These are phyloP conservation scores for Hirundichthys speculiger DNA, from an alignment of 2,113 vertebrate species.

Conservation along the genomic window DNA sequence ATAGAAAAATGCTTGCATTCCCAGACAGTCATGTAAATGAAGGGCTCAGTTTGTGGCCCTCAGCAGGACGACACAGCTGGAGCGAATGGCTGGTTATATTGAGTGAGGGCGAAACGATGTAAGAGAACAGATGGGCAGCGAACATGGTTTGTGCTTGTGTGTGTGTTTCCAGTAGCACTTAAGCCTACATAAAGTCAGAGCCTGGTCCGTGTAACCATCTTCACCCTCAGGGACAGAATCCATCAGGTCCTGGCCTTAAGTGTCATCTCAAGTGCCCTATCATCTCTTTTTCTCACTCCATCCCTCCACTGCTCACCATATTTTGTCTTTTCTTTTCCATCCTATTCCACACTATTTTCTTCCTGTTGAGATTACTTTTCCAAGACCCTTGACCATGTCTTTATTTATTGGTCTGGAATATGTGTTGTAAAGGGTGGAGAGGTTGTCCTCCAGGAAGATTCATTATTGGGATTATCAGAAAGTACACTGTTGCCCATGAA, in stretches of 20 bases:
- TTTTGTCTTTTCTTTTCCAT: constrained; percentile 14
- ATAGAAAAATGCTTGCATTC: constrained; percentile 59
- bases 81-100: constrained; percentile 71
- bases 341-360: not conserved
- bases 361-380: constrained; percentile 1
- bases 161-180: constrained; percentile 46
- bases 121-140: constrained; percentile 49
- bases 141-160: constrained; percentile 26
- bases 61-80: constrained; percentile 64
- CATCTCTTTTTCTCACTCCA: constrained; percentile 54
- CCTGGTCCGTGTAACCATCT: constrained; percentile 45
- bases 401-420: not conserved
- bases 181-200: constrained; percentile 38
- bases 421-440: no score
- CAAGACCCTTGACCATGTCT: constrained; percentile 8
- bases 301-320: constrained; percentile 16
- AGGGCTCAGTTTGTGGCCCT: constrained; percentile 64
- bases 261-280: constrained; percentile 53
- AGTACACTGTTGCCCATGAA: no score
- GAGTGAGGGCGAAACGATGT: constrained; percentile 54
- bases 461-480: no score
- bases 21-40: constrained; percentile 63
- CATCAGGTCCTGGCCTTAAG: constrained; percentile 60
- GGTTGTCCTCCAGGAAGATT: no score
- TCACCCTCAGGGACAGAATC: constrained; percentile 57